Percentiles rank a stretch among this genome's conserved stretches.
These are phyloP conservation scores for Capra hircus DNA, from an alignment of 2,113 vertebrate species.

Conservation along the genomic window DNA sequence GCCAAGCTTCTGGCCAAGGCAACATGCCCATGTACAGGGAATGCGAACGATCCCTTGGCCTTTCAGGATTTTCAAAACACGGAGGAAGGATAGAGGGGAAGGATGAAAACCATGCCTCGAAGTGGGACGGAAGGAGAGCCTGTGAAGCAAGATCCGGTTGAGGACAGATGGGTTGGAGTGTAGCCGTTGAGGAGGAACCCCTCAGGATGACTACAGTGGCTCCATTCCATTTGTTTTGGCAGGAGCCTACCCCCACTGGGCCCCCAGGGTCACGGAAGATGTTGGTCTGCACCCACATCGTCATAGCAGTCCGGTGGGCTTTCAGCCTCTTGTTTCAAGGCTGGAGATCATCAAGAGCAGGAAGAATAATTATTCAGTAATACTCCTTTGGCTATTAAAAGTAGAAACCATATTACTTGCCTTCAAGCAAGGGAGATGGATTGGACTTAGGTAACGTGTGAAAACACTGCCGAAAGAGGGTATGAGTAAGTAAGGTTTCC, in stretches of 20 bases:
- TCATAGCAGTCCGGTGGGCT: background rate
- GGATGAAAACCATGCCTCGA: background rate
- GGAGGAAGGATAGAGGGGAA: background rate
- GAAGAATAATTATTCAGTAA: background rate
- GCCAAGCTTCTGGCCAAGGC: background rate
- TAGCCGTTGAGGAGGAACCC: background rate
- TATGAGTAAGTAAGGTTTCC: background rate
- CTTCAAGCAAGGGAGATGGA: background rate
- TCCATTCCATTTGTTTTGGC: background rate
- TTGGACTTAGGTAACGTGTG: background rate
- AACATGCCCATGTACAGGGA: background rate
- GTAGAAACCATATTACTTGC: background rate
- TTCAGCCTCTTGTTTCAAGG: background rate
- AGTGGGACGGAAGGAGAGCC: background rate
- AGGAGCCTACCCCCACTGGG: background rate
- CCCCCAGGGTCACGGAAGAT: background rate
- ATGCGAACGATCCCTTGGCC: background rate
- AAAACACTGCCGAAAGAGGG: background rate
- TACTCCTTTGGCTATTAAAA: background rate
- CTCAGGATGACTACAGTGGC: background rate
- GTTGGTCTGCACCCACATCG: background rate
- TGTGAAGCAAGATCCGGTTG: background rate
- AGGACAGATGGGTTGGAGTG: background rate
- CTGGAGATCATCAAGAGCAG: background rate
- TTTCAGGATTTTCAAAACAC: background rate